Conservation (phyloP, 1,140 invertebrate genomes). For the Ectropis grisescens region DNA sequence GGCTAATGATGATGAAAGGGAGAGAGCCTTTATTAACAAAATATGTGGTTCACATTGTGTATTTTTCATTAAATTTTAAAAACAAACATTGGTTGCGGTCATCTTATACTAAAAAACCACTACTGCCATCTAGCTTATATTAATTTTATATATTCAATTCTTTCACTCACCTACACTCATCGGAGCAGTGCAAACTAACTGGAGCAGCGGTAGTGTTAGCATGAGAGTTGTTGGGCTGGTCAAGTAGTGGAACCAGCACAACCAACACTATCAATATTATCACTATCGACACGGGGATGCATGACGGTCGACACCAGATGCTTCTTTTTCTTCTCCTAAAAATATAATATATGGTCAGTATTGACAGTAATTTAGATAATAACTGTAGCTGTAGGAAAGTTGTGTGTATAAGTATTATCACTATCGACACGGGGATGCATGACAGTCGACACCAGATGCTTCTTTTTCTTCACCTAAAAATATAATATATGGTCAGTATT, state of each 20-base stretch:
- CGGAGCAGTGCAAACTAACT: slow-evolving; percentile 54
- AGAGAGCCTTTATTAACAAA: too few relatives aligned
- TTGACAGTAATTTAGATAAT: slow-evolving; percentile 3
- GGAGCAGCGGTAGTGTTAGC: slow-evolving; percentile 21
- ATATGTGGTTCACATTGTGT: too few relatives aligned
- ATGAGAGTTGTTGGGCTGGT: slow-evolving; percentile 63
- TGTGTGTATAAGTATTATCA: slow-evolving; percentile 81
- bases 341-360: too few relatives aligned
- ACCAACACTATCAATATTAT: slow-evolving; percentile 81
- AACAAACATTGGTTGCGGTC: too few relatives aligned
- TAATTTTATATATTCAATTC: too few relatives aligned
- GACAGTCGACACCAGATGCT: slow-evolving; percentile 79
- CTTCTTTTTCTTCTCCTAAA: slow-evolving; percentile 60
- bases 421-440: slow-evolving; percentile 84
- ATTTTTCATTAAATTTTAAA: too few relatives aligned
- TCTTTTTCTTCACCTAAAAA: slow-evolving; percentile 55
- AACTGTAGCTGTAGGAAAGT: slow-evolving; percentile 3
- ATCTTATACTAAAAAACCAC: too few relatives aligned
- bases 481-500: too few relatives aligned
- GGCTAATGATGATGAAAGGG: too few relatives aligned
- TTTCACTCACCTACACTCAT: slow-evolving; percentile 71
- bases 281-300: slow-evolving; percentile 84
- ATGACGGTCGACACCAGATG: slow-evolving; percentile 80
- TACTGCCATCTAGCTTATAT: too few relatives aligned
- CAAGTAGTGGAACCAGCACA: slow-evolving; percentile 81